Evolutionary conservation across 30 jellyfish, hydroid and myxozoan genomes (phyloP), one percentile per base, ranked within the genome.

Genomic region (Cassiopea xamachana): DNA sequence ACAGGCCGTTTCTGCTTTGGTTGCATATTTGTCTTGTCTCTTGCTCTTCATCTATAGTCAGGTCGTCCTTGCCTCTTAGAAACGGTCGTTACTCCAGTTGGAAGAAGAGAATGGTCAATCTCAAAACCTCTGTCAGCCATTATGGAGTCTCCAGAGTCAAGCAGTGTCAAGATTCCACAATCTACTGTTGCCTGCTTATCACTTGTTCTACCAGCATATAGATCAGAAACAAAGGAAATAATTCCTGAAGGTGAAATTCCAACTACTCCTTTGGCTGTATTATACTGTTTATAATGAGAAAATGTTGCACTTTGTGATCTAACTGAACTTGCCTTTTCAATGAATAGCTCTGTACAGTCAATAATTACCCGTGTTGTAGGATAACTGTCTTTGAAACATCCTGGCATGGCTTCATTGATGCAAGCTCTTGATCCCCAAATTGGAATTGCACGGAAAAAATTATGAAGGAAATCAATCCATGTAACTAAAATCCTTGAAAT

Each of bases 251-350:
- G 98, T 64, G 96, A 60, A 64, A 92, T 92, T 47, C 98, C 98
- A 62, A 92, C 90, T 50, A 87, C 60, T 67, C 97, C 97, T 75
- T 93, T 93, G 49, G 98, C 98, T 70, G 92, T 93, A 86, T 91
- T 86, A 61, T 91, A 93, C 46, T 87, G 98, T 70, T 87, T 92
- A 60, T 92, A 75, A 51, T 50, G 72, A 13, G 92, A 86, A 75
- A 44, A 85, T 44, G 89, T 72, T 80, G 87, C 92, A 48, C 97
- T 86, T 77, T 92, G 98, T 46, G 86, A 87, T 76, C 98, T 60
- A 9, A 86, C 82, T 6, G 90, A 86, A 55, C 89, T 73, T 19
- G 98, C 96, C 93, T 48, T 89, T 83, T 83, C 97, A 71, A 93
- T 82, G 77, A 74, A 93, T 46, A 88, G 39, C 71, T 90, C 94